Evolutionary conservation across 2,888 invertebrate genomes (phyloP).

Genomic region (Diadegma fenestrale): DNA sequence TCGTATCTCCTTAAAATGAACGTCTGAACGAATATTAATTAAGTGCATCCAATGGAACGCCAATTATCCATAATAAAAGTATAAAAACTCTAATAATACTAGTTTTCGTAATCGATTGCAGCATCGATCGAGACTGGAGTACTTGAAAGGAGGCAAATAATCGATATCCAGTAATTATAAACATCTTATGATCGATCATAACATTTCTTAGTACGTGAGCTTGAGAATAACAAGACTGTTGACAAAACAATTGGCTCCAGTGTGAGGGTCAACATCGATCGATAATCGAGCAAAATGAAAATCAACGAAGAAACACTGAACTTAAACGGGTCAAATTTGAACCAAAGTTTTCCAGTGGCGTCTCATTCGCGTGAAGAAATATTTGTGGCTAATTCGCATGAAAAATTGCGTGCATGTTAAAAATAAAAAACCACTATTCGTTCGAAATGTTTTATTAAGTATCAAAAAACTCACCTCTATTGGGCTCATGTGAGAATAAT

Average conservation of each 20-base stretch:
- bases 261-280: conserved; percentile 37
- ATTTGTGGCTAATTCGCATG: too few relatives aligned
- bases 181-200: neutral
- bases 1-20: too few relatives aligned
- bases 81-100: neutral
- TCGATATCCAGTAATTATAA: neutral
- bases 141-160: neutral
- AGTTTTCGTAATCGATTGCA: neutral
- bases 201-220: neutral
- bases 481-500: conserved; percentile 39
- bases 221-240: conserved; percentile 46
- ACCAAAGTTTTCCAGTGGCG: neutral
- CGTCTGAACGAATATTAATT: too few relatives aligned
- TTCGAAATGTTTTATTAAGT: neutral
- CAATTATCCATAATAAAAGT: neutral
- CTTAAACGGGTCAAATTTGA: neutral
- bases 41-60: neutral
- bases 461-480: conserved; percentile 48
- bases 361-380: neutral
- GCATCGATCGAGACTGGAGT: neutral
- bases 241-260: conserved; percentile 58
- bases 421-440: too few relatives aligned
- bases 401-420: too few relatives aligned
- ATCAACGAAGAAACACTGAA: neutral
- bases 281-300: conserved; percentile 1